Evolutionary conservation across 1,140 invertebrate species (phyloP).

Genomic region (Pseudomyrmex cubaensis): DNA sequence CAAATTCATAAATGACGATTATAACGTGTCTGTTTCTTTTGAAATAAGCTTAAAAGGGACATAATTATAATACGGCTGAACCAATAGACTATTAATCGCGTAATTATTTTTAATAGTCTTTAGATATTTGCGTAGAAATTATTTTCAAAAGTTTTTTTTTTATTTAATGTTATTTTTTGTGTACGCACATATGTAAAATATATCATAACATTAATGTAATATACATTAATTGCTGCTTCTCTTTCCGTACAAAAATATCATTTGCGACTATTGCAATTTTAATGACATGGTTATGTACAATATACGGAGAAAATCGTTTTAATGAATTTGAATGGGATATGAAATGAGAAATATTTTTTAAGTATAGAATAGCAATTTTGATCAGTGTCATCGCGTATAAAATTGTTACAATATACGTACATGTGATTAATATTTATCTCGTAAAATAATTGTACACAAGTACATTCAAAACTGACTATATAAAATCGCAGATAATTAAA

Average conservation of each 20-base stretch:
- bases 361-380: background rate
- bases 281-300: background rate
- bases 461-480: too few species aligned
- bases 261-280: conserved; percentile 16
- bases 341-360: background rate
- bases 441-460: background rate
- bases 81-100: background rate
- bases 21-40: conserved; percentile 7
- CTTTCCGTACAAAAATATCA: background rate
- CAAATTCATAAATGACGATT: background rate
- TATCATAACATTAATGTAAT: background rate
- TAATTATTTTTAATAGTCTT: too few species aligned
- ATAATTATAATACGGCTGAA: conserved; percentile 1
- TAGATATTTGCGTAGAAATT: too few species aligned
- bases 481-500: too few species aligned
- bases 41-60: background rate
- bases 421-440: background rate
- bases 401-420: background rate
- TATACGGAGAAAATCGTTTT: conserved; percentile 26
- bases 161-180: background rate
- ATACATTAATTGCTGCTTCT: too few species aligned
- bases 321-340: conserved; percentile 12
- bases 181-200: background rate
- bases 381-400: background rate
- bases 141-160: background rate